Base-by-base conservation (phyloP, 1,140 invertebrate genomes). In the Ostrea denselamellosa region DNA sequence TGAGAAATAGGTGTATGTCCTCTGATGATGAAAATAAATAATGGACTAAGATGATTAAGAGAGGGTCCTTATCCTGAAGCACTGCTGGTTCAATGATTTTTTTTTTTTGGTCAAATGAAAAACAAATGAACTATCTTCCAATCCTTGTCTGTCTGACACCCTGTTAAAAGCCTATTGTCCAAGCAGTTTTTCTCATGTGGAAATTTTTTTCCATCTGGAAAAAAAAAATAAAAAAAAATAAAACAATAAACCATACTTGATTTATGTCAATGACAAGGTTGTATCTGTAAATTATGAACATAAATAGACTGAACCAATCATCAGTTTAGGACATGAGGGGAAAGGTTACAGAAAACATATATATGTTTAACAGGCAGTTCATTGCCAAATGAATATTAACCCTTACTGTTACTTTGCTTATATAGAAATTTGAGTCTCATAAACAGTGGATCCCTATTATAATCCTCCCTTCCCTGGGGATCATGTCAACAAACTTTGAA, bases 171-270 rank as follows among this genome's bases (percentile, higher is more conserved):
- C 28, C 28, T 14, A 34, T 34, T 2, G 68, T 77, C 68, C 22
- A 34, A 77, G 25, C 12, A 14, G 14, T 8, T 12, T 77, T 77
- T 28, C 68, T 28, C 68, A 77, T n/a, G n/a, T 62, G 58, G 58
- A 62, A 10, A 62, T 62, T 28, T n/a, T 62, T n/a, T 62, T 17
- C 28, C 68, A 77, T 77, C 68, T 77, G 68, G 22, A 77, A 77
- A 22, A 77, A 34, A 62, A 62, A 77, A 77, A 25, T 9, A 77
- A 77, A 22, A 77, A 34, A 62, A 62, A 77, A 77, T 77, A 10
- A 25, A 25, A 77, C 10, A 77, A 77, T 19, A 44, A 44, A 19
- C 7, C 56, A 62, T 19, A 19, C 56, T 8, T 62, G 17, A 62
- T 44, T 5, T 44, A 44, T 44, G 56, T 62, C 17, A 62, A 62